Evolutionary conservation across 2,888 invertebrate species (phyloP).

Genomic region (Junonia oenone): DNA sequence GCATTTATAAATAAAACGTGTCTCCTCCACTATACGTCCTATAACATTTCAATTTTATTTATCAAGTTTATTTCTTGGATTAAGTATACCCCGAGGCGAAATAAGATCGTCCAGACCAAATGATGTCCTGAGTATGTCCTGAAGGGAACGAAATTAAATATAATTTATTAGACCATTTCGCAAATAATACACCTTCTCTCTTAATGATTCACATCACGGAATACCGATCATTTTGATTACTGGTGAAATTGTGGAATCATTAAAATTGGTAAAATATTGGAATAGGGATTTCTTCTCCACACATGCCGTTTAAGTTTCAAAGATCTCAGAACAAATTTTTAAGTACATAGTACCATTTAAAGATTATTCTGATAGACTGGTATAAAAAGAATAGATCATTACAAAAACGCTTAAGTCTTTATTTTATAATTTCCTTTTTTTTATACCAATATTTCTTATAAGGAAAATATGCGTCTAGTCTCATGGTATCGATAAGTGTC

Average conservation of each 20-base stretch:
- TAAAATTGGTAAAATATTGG: not conserved
- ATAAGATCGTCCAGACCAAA: not conserved
- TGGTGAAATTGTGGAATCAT: not conserved
- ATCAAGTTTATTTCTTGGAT: not conserved
- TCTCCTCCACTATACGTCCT: not conserved
- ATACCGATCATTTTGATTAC: conserved; percentile 2
- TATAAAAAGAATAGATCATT: too few relatives aligned
- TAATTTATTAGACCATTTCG: not conserved
- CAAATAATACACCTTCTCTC: not conserved
- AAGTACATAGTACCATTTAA: too few relatives aligned
- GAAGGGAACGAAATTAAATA: not conserved
- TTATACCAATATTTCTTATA: too few relatives aligned
- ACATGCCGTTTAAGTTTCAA: too few relatives aligned
- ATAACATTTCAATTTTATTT: not conserved
- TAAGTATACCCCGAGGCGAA: not conserved
- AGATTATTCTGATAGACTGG: too few relatives aligned
- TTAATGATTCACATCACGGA: not conserved
- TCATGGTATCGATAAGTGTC: too few relatives aligned
- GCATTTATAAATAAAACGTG: too few relatives aligned
- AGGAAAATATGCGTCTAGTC: too few relatives aligned
- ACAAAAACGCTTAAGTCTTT: too few relatives aligned
- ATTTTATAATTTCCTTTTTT: too few relatives aligned
- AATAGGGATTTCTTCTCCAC: too few relatives aligned
- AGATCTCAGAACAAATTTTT: too few relatives aligned
- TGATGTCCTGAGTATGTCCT: not conserved